A percentile compares a stretch with the other conserved stretches of the same genome.
Evolutionary conservation across 2,797 vertebrate genomes (phyloP).

Genomic region (Parotocinclus haroldoi): DNA sequence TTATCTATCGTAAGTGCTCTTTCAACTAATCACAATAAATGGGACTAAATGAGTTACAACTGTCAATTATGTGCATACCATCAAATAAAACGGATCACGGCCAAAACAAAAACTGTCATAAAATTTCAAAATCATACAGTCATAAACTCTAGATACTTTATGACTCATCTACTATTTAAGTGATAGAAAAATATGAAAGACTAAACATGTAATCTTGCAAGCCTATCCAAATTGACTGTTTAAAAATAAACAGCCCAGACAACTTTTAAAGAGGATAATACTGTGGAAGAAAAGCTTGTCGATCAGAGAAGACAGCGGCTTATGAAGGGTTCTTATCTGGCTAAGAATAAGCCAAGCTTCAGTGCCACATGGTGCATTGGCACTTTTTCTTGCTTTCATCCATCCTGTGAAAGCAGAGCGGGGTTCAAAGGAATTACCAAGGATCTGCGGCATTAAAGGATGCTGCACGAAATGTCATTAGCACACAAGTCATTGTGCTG

Average conservation of each 20-base stretch:
- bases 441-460: slow-evolving; percentile 44
- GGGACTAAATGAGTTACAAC: slow-evolving; percentile 11
- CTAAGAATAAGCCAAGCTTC: slow-evolving; percentile 61
- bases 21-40: slow-evolving; percentile 33
- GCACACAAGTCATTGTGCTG: slow-evolving; percentile 13
- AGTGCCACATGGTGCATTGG: slow-evolving; percentile 69
- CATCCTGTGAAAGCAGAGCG: slow-evolving; percentile 53
- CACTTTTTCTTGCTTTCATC: slow-evolving; percentile 53
- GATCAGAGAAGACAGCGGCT: slow-evolving; percentile 61
- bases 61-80: slow-evolving; percentile 6
- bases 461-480: slow-evolving; percentile 49
- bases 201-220: slow-evolving; percentile 46
- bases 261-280: slow-evolving; percentile 58
- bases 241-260: slow-evolving; percentile 53
- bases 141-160: not conserved
- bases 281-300: slow-evolving; percentile 54
- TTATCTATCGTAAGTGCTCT: slow-evolving; percentile 25
- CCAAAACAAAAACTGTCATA: slow-evolving; percentile 6
- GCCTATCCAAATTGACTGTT: slow-evolving; percentile 48
- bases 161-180: slow-evolving; percentile 36
- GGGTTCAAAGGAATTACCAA: slow-evolving; percentile 58
- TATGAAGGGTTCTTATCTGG: slow-evolving; percentile 67
- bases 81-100: slow-evolving; percentile 3
- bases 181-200: slow-evolving; percentile 37
- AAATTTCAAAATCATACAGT: slow-evolving; percentile 23